Evolutionary conservation across 1,140 invertebrate genomes (phyloP).

Genomic region (Phenacoccus solenopsis): DNA sequence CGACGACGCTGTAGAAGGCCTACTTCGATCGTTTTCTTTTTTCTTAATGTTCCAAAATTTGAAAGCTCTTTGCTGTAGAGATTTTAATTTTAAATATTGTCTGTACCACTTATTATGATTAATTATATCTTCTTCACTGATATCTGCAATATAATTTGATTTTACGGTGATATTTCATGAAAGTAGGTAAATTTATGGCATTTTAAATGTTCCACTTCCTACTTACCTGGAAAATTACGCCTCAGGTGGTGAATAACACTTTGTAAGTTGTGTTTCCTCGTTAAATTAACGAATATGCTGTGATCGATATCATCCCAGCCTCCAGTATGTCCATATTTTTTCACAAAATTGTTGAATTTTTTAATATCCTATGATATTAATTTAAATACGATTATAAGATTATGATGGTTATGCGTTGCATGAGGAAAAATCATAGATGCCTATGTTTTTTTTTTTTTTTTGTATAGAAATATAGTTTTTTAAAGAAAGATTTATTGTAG

Average conservation of each 20-base stretch:
- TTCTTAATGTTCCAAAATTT: neutral
- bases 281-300: neutral
- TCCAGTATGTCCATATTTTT: neutral
- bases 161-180: neutral
- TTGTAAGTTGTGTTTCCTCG: neutral
- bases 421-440: too few species aligned
- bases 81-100: neutral
- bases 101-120: slow-evolving; percentile 7
- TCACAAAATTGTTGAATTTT: neutral
- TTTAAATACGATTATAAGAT: too few species aligned
- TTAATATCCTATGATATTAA: neutral
- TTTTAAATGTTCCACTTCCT: neutral
- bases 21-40: neutral
- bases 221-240: neutral
- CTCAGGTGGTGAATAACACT: neutral
- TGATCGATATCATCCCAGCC: neutral
- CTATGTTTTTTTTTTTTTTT: too few species aligned
- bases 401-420: too few species aligned
- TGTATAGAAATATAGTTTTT: too few species aligned
- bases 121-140: neutral
- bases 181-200: neutral
- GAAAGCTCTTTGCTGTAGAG: neutral
- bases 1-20: neutral
- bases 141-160: too few species aligned
- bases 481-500: too few species aligned